These are phyloP conservation scores for Tricholauxania praeusta DNA, from an alignment of 2,888 invertebrate species.

Conservation along the genomic window DNA sequence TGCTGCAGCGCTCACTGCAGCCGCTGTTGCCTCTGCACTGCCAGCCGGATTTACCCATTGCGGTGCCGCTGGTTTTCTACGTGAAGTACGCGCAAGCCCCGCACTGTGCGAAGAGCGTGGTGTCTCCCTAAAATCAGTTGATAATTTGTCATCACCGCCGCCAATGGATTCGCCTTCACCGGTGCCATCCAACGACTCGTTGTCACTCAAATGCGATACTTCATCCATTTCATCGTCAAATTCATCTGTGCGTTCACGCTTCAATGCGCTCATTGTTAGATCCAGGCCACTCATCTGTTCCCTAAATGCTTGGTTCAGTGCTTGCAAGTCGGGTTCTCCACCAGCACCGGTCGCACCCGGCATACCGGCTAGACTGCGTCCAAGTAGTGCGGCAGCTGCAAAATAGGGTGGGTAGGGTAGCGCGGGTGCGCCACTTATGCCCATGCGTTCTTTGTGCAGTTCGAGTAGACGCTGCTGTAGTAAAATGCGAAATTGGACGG, in stretches of 20 bases:
- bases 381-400: slow-evolving; percentile 75
- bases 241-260: slow-evolving; percentile 74
- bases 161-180: slow-evolving; percentile 51
- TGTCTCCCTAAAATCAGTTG: slow-evolving; percentile 48
- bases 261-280: slow-evolving; percentile 85
- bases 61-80: slow-evolving; percentile 95
- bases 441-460: slow-evolving; percentile 87
- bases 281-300: slow-evolving; percentile 89
- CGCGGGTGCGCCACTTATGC: slow-evolving; percentile 79
- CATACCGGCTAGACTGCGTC: slow-evolving; percentile 74
- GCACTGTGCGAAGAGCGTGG: slow-evolving; percentile 52
- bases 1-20: slow-evolving; percentile 52
- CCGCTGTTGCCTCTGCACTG: slow-evolving; percentile 68
- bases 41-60: slow-evolving; percentile 94
- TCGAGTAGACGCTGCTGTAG: slow-evolving; percentile 90
- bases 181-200: slow-evolving; percentile 59
- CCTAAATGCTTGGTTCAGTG: slow-evolving; percentile 74
- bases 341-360: slow-evolving; percentile 79
- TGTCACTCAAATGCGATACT: slow-evolving; percentile 64
- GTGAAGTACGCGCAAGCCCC: slow-evolving; percentile 70
- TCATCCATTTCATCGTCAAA: slow-evolving; percentile 78
- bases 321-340: slow-evolving; percentile 70
- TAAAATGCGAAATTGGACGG: slow-evolving; percentile 89
- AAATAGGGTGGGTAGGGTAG: slow-evolving; percentile 85
- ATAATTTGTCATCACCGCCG: slow-evolving; percentile 52